Evolutionary conservation across 2,888 invertebrate species (phyloP), one percentile per base, ranked within the genome.

Genomic region (Xestia c-nigrum): DNA sequence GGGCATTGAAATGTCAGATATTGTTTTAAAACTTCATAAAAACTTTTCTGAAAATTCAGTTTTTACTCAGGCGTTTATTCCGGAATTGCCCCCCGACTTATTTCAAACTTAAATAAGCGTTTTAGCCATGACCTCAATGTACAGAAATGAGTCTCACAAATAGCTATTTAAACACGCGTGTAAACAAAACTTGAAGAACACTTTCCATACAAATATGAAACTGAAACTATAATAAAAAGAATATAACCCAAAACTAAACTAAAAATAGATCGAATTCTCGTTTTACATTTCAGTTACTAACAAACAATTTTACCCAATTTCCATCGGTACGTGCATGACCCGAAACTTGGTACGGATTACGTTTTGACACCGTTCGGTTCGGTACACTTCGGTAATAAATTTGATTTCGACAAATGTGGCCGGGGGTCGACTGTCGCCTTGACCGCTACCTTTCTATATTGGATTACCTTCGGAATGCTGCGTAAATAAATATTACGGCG

Each of bases 331-430:
- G 66, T 74, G 76, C 83, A 52, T 81, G 85, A 88, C 85, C 86
- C 80, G 52, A 88, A 88, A 88, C 81, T 86, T 78, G 65, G 65
- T 65, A n/a, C 59, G 69, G 89, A 89, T 91, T 90, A 89, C 84
- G 74, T 78, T 83, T 80, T 87, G 89, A 89, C 91, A 91, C 88
- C 85, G 84, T 91, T 89, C 84, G 91, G 81, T 88, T 86, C 87
- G 83, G 76, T 88, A 83, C 88, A 87, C 90, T 86, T 82, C 81
- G 71, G 88, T 88, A 84, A 91, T 82, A 86, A 86, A 88, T 89
- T 88, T 87, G 88, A 87, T 86, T 87, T 85, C 80, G 82, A 88
- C 88, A 85, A 89, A 89, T 88, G 89, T 84, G 80, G 83, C 81
- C 64, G 76, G 79, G 76, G 77, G 77, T 64, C 46, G 68, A 61